These are phyloP conservation scores for Megaceryle torquata DNA, from an alignment of 2,113 vertebrate species.

Conservation along the genomic window DNA sequence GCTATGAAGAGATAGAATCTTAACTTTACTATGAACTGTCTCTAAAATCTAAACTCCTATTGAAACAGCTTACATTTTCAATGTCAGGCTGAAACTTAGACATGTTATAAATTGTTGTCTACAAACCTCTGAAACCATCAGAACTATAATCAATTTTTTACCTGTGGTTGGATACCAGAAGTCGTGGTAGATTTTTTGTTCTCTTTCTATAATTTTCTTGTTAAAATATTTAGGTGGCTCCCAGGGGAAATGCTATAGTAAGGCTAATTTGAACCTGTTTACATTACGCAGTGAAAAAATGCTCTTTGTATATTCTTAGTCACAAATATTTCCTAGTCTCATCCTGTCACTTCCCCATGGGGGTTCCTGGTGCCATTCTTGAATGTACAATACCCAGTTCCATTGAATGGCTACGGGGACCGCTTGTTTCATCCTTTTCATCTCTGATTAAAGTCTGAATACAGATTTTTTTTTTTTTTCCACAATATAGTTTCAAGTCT, in stretches of 20 bases:
- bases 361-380: slow-evolving; percentile 36
- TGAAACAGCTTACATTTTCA: slow-evolving; percentile 31
- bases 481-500: not conserved
- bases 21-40: slow-evolving; percentile 16
- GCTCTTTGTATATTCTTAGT: slow-evolving; percentile 52
- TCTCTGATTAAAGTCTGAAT: slow-evolving; percentile 52
- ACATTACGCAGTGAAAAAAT: slow-evolving; percentile 63
- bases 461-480: not conserved
- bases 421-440: slow-evolving; percentile 28
- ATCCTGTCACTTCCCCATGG: slow-evolving; percentile 28
- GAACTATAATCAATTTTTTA: slow-evolving; percentile 58
- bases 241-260: slow-evolving; percentile 25
- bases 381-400: slow-evolving; percentile 2
- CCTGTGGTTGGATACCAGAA: slow-evolving; percentile 50
- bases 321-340: slow-evolving; percentile 47
- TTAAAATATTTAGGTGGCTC: slow-evolving; percentile 69
- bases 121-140: slow-evolving; percentile 63
- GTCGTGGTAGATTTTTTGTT: slow-evolving; percentile 45
- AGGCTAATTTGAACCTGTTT: slow-evolving; percentile 63
- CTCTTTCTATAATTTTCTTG: slow-evolving; percentile 12
- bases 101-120: slow-evolving; percentile 51
- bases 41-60: not conserved
- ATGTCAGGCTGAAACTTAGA: slow-evolving; percentile 23
- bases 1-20: slow-evolving; percentile 23
- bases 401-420: not conserved